Conservation (phyloP, 2,888 invertebrate genomes). For the Drosophila borborema region DNA sequence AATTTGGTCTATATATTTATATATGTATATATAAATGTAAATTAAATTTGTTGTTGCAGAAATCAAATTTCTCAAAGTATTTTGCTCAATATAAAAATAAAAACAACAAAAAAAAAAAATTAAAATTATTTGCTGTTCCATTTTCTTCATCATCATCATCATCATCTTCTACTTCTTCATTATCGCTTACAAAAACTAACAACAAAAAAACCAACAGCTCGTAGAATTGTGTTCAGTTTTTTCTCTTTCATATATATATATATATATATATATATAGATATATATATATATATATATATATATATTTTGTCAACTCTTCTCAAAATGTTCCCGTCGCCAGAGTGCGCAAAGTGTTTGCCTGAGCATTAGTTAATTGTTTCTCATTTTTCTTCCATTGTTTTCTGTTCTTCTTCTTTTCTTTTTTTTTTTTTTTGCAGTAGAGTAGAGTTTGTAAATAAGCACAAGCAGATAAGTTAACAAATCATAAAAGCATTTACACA, state of each 20-base stretch:
- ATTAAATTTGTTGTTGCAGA: slow-evolving; percentile 51
- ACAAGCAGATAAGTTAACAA: slow-evolving; percentile 8
- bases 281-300: too few species aligned
- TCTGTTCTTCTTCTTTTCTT: too few species aligned
- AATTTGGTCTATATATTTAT: slow-evolving; percentile 54
- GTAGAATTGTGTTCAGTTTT: slow-evolving; percentile 53
- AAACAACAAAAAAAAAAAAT: slow-evolving; percentile 20
- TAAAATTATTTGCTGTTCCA: not conserved
- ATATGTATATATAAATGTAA: slow-evolving; percentile 27
- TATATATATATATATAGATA: too few species aligned
- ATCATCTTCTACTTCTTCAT: not conserved
- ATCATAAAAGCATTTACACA: slow-evolving; percentile 23
- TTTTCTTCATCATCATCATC: not conserved
- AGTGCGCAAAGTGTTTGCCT: slow-evolving; percentile 64
- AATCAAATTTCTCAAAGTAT: slow-evolving; percentile 67
- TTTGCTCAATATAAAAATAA: slow-evolving; percentile 49
- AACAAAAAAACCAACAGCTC: slow-evolving; percentile 70
- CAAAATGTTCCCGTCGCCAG: slow-evolving; percentile 4
- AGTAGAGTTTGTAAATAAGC: slow-evolving; percentile 29
- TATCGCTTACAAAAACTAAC: slow-evolving; percentile 72
- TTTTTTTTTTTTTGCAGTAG: not conserved
- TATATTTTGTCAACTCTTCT: slow-evolving; percentile 3
- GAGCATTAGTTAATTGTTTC: slow-evolving; percentile 56
- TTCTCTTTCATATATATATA: not conserved
- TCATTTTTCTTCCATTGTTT: not conserved